These are phyloP conservation scores for Sapajus apella DNA, from an alignment of 2,113 vertebrate species.

Conservation along the genomic window DNA sequence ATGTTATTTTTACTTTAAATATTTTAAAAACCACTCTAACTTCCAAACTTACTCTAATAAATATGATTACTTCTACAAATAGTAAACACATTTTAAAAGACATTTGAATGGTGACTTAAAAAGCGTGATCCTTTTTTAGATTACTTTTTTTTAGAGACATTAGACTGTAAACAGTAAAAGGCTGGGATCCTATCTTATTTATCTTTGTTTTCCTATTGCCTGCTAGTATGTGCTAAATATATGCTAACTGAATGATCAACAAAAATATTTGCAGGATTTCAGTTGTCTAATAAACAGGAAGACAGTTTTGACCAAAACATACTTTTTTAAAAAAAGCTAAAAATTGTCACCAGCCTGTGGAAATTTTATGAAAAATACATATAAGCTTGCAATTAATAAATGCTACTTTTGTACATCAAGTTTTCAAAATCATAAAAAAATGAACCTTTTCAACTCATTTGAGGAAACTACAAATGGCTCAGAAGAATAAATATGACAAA, in stretches of 20 bases:
- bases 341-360: not conserved
- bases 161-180: not conserved
- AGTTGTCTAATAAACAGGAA: not conserved
- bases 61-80: not conserved
- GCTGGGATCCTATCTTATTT: not conserved
- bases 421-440: not conserved
- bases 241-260: not conserved
- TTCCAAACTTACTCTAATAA: not conserved
- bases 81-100: not conserved
- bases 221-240: not conserved
- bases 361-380: not conserved
- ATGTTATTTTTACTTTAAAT: slow-evolving; percentile 12
- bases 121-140: not conserved
- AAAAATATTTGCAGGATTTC: not conserved
- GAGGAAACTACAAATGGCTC: not conserved
- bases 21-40: not conserved
- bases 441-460: not conserved
- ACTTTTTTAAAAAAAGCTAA: not conserved
- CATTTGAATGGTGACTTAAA: not conserved
- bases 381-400: not conserved
- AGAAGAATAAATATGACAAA: not conserved
- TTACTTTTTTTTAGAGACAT: too few relatives aligned
- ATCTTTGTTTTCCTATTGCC: not conserved
- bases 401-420: not conserved
- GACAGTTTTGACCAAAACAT: not conserved